Percentiles rank a stretch among this genome's conserved stretches.
phyloP scores from a whole-genome alignment of 2,888 invertebrate genomes.

The Rotaria socialis region DNA sequence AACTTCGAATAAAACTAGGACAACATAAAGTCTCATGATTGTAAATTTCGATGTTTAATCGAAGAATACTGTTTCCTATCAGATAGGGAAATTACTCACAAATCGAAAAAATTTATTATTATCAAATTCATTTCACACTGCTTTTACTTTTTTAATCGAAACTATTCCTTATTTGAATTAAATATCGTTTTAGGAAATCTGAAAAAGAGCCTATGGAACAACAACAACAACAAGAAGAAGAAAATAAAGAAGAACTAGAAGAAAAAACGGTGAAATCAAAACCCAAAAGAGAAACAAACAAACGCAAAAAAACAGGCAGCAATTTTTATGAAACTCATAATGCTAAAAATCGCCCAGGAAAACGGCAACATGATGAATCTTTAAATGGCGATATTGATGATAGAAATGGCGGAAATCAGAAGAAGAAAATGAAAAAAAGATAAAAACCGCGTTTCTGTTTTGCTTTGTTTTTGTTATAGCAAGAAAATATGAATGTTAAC shows the following conservation, averaged over 20 bases:
- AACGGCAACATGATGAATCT: neutral
- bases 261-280: neutral
- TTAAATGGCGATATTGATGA: neutral
- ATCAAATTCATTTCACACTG: too few species aligned
- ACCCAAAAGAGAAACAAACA: neutral
- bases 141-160: too few species aligned
- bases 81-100: too few species aligned
- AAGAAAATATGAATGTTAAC: neutral
- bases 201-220: too few species aligned
- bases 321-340: slow-evolving; percentile 13
- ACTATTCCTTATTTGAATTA: too few species aligned
- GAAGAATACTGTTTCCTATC: too few species aligned
- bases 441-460: neutral
- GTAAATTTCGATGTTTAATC: too few species aligned
- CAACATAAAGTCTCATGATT: too few species aligned
- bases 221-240: too few species aligned
- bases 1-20: too few species aligned
- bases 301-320: neutral
- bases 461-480: neutral
- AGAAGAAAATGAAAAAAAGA: slow-evolving; percentile 22
- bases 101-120: too few species aligned
- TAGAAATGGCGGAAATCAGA: neutral
- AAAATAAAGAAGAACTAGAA: slow-evolving; percentile 26
- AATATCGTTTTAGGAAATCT: too few species aligned
- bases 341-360: neutral